Evolutionary conservation across 2,888 invertebrate species (phyloP).

Genomic region (Dysmachus trigonus): DNA sequence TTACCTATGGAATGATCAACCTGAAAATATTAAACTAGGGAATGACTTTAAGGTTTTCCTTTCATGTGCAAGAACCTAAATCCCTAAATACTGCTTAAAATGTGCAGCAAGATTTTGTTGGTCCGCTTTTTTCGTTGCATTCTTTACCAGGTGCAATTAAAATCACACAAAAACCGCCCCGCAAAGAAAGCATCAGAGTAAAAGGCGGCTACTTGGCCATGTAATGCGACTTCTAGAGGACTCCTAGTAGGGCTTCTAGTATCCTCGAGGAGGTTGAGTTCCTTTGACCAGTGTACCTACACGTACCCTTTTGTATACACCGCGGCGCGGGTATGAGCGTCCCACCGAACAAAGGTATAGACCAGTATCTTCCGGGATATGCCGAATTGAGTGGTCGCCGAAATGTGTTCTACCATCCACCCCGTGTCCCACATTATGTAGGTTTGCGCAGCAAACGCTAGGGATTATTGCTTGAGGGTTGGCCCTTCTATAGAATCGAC

Average conservation of each 20-base stretch:
- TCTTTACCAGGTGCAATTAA: slow-evolving; percentile 44
- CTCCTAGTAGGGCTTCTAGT: neutral
- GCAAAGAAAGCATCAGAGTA: neutral
- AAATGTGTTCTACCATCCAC: neutral
- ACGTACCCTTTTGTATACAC: neutral
- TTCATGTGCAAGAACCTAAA: slow-evolving; percentile 29
- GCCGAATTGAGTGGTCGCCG: neutral
- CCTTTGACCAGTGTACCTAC: neutral
- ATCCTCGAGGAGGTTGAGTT: neutral
- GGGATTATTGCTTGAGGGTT: neutral
- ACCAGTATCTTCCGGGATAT: slow-evolving; percentile 15
- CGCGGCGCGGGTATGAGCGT: neutral
- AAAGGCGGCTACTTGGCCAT: neutral
- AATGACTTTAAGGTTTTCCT: neutral
- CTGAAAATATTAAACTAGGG: too few species aligned
- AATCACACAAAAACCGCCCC: slow-evolving; percentile 24
- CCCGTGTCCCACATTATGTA: neutral
- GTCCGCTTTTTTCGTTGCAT: neutral
- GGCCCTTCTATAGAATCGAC: neutral
- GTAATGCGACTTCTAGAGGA: slow-evolving; percentile 1
- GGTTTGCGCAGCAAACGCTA: neutral
- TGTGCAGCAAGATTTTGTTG: neutral
- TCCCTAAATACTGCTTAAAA: slow-evolving; percentile 14
- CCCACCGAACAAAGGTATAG: neutral
- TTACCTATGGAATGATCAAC: neutral